These are phyloP conservation scores for Pseudomugil gertrudae DNA, from an alignment of 2,797 vertebrate genomes.

Conservation along the genomic window DNA sequence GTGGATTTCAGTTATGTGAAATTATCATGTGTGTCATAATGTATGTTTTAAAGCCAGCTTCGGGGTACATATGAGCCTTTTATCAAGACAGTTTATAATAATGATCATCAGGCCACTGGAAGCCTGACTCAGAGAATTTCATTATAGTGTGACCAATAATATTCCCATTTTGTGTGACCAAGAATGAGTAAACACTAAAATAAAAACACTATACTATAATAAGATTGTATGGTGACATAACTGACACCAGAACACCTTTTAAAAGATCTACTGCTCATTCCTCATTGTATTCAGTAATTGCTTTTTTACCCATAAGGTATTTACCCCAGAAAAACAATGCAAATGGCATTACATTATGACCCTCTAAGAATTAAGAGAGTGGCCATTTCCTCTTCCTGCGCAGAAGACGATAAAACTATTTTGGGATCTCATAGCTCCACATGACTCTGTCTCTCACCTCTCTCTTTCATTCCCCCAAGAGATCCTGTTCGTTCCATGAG, in stretches of 20 bases:
- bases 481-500: constrained; percentile 63
- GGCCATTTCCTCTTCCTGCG: constrained; percentile 72
- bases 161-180: constrained; percentile 15
- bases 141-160: constrained; percentile 22
- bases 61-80: constrained; percentile 38
- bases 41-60: constrained; percentile 49
- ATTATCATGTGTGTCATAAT: constrained; percentile 10
- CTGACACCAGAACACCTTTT: constrained; percentile 27
- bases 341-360: constrained; percentile 66
- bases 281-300: constrained; percentile 55
- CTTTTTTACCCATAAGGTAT: constrained; percentile 51
- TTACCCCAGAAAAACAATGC: constrained; percentile 55
- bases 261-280: constrained; percentile 37
- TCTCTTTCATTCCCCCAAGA: constrained; percentile 65
- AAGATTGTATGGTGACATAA: constrained; percentile 25
- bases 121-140: constrained; percentile 56
- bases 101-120: constrained; percentile 42
- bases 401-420: constrained; percentile 69
- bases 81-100: constrained; percentile 47
- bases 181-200: constrained; percentile 12
- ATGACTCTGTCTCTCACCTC: constrained; percentile 34
- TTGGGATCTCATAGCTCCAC: constrained; percentile 53
- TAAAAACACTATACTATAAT: constrained; percentile 17
- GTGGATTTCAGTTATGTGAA: constrained; percentile 20
- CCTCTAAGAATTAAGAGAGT: constrained; percentile 64